Percentiles rank a stretch among this genome's conserved stretches.
Conservation (phyloP, 2,888 invertebrate genomes). For the Leptinotarsa tumamoca region DNA sequence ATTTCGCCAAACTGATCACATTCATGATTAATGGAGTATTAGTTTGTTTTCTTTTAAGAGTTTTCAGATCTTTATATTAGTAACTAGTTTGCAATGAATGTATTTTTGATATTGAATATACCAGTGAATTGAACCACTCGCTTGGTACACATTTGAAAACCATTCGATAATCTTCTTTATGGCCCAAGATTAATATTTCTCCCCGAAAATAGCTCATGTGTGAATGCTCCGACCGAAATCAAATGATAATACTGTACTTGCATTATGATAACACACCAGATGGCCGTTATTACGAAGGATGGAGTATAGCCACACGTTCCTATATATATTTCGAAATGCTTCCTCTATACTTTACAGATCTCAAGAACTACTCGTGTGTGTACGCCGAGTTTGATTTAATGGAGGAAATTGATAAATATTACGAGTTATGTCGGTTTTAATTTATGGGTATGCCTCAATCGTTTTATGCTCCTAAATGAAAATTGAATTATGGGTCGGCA, state of each 20-base stretch:
- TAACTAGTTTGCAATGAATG: too few species aligned
- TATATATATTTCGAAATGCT: conserved; percentile 19
- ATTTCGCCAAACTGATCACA: too few species aligned
- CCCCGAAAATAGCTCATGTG: conserved; percentile 46
- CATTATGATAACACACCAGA: conserved; percentile 60
- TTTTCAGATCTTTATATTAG: too few species aligned
- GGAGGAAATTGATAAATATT: conserved; percentile 21
- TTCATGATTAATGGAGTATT: too few species aligned
- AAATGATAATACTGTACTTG: conserved; percentile 58
- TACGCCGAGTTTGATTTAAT: conserved; percentile 18
- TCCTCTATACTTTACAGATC: conserved; percentile 14
- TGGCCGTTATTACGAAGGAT: conserved; percentile 58
- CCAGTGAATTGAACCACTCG: not conserved
- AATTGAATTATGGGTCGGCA: conserved; percentile 9
- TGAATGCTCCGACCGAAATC: conserved; percentile 46
- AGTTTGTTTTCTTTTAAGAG: too few species aligned
- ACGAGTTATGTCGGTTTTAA: conserved; percentile 8
- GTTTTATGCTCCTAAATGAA: conserved; percentile 6
- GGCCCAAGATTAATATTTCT: conserved; percentile 56
- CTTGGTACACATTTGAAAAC: not conserved
- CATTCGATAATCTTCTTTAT: conserved; percentile 56
- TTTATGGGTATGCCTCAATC: conserved; percentile 13
- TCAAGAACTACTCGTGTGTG: conserved; percentile 13
- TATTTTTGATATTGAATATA: too few species aligned
- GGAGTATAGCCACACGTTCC: conserved; percentile 46